Evolutionary conservation across 2,888 invertebrate species (phyloP).

Genomic region (Teleogryllus oceanicus): DNA sequence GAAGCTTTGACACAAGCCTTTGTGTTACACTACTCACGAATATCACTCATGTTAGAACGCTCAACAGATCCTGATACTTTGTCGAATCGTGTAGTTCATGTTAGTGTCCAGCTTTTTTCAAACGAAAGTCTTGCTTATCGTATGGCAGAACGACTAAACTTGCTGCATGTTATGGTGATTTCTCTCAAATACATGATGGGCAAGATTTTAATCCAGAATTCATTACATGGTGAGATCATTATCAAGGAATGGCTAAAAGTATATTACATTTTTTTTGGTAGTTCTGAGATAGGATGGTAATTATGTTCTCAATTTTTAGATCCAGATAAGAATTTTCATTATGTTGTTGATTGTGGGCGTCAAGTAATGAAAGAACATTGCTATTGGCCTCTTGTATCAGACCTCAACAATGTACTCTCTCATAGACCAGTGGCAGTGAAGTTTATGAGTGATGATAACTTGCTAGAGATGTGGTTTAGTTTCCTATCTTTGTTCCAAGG

Average conservation of each 20-base stretch:
- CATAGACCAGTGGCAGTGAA: slow-evolving; percentile 86
- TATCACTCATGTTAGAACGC: slow-evolving; percentile 84
- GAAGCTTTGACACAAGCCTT: slow-evolving; percentile 91
- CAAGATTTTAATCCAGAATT: slow-evolving; percentile 82
- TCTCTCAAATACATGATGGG: slow-evolving; percentile 91
- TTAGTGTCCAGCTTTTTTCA: slow-evolving; percentile 92
- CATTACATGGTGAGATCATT: slow-evolving; percentile 66
- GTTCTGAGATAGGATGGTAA: background rate
- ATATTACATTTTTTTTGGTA: background rate
- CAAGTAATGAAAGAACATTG: slow-evolving; percentile 96
- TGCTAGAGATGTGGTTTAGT: slow-evolving; percentile 95
- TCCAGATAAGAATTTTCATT: slow-evolving; percentile 75
- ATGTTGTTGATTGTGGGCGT: slow-evolving; percentile 87
- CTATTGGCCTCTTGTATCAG: slow-evolving; percentile 96
- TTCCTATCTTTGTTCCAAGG: slow-evolving; percentile 93
- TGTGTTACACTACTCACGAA: slow-evolving; percentile 93
- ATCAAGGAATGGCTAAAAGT: background rate
- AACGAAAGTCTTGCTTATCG: slow-evolving; percentile 86
- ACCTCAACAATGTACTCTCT: slow-evolving; percentile 92
- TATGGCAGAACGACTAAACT: slow-evolving; percentile 85
- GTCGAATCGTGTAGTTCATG: slow-evolving; percentile 94
- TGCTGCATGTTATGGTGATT: slow-evolving; percentile 90
- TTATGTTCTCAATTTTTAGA: slow-evolving; percentile 49
- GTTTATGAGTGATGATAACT: slow-evolving; percentile 81
- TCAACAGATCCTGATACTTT: slow-evolving; percentile 85